Evolutionary conservation across 2,113 vertebrate species (phyloP).

Genomic region (Chinchilla lanigera): DNA sequence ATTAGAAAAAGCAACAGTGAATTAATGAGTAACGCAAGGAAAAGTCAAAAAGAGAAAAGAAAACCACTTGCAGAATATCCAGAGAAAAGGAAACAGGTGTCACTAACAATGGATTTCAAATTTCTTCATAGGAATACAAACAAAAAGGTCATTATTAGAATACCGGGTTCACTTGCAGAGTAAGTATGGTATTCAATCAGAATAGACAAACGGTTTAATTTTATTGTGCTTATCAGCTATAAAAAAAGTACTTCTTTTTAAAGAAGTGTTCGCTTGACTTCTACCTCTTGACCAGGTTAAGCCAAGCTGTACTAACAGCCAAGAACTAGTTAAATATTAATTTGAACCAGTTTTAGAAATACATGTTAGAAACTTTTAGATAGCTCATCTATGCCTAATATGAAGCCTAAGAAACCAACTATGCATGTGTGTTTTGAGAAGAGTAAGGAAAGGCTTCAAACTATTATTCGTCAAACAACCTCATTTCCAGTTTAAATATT

Average conservation of each 20-base stretch:
- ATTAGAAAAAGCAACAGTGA: constrained; percentile 1
- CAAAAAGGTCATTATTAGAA: constrained; percentile 25
- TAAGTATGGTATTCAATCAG: not conserved
- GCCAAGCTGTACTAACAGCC: not conserved
- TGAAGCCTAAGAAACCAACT: not conserved
- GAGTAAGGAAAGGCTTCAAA: constrained; percentile 8
- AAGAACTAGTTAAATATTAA: constrained; percentile 22
- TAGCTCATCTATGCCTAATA: not conserved
- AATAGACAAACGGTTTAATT: not conserved
- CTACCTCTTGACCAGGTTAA: constrained; percentile 34
- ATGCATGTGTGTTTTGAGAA: not conserved
- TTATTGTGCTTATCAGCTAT: not conserved
- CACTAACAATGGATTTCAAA: not conserved
- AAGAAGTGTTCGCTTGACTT: constrained; percentile 8
- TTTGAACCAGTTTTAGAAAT: constrained; percentile 51
- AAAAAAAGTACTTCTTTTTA: constrained; percentile 32
- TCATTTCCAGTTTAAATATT: constrained; percentile 37
- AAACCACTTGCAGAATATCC: not conserved
- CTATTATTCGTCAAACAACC: not conserved
- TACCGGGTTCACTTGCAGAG: not conserved
- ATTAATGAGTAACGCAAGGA: not conserved
- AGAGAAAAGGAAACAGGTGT: not conserved
- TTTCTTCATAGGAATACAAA: not conserved
- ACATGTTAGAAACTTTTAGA: not conserved
- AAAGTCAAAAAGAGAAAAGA: not conserved